Evolutionary conservation across 2,797 vertebrate genomes (phyloP).

Genomic region (Eptatretus atami): DNA sequence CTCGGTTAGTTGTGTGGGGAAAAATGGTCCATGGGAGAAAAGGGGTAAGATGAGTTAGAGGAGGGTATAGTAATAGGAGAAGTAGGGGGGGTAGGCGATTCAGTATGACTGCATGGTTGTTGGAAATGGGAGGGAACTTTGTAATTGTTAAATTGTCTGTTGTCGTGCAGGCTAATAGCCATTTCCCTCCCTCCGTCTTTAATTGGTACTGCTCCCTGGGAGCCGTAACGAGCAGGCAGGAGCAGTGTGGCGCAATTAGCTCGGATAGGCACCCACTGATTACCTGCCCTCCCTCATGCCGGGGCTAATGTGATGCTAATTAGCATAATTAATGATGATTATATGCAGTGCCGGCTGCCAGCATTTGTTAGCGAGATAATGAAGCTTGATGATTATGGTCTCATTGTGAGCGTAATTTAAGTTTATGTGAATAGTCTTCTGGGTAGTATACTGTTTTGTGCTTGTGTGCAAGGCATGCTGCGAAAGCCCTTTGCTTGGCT

Average conservation of each 20-base stretch:
- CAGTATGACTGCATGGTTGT: no score
- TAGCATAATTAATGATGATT: conserved; percentile 5
- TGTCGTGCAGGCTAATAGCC: not conserved
- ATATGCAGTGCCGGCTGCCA: conserved; percentile 1
- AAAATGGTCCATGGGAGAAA: no score
- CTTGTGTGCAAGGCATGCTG: no score
- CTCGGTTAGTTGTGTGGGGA: no score
- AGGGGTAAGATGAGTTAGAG: no score
- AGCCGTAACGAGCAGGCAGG: not conserved
- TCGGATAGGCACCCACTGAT: not conserved
- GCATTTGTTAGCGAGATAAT: conserved; percentile 3
- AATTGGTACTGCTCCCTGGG: not conserved
- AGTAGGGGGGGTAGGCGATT: no score
- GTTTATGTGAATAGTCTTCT: not conserved
- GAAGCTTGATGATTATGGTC: not conserved
- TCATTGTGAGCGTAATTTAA: not conserved
- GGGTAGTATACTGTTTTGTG: no score
- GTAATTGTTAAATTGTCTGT: conserved; percentile 4
- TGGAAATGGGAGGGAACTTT: not conserved
- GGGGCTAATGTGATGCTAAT: conserved; percentile 3
- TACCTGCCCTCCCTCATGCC: not conserved
- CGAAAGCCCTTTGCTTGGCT: no score
- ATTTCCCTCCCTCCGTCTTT: not conserved
- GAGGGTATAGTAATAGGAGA: no score
- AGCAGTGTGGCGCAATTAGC: not conserved